Evolutionary conservation across 1,140 invertebrate genomes (phyloP), one percentile per base, ranked within the genome.

Genomic region (Drosophila elegans): DNA sequence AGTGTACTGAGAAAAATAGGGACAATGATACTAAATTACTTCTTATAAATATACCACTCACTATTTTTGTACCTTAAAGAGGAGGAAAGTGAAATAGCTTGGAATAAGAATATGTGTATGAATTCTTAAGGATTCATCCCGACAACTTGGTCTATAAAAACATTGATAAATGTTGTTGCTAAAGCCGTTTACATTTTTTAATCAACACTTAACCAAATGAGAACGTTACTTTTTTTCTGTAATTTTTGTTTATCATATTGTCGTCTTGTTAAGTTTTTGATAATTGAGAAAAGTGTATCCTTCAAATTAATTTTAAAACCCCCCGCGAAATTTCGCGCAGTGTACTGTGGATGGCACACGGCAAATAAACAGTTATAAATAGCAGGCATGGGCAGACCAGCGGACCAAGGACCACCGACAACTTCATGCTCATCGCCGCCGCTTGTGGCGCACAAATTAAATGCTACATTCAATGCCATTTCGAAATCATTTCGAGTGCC

Each of bases 401-500:
- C 44, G 60, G 41, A 51, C 59, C 60, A 66, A 59, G 48, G 64
- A 72, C 62, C 46, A 80, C 74, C 63, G 62, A 39, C 36, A 55
- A 55, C 74, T 53, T 53, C 60, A 75, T 72, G 61, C 64, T 54
- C 66, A 61, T 52, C 69, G 55, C 63, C 64, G 53, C 74, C 73
- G 78, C 64, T 80, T 77, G 51, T 69, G 69, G 69, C 79, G 62
- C 68, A 89, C 83, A 88, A 88, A 88, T 88, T 89, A 88, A 86
- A 88, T 88, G 83, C 80, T 89, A 88, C 83, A 88, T 89, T 89
- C 83, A 89, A 88, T 86, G 83, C 83, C 83, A 86, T 86, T 86
- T 79, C 64, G 71, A 79, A 86, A 82, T 88, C 79, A 83, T 88
- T 78, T 76, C 79, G 75, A 88, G 79, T 74, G 72, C 73, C 49